A percentile compares a stretch with the other conserved stretches of the same genome.
Evolutionary conservation across 2,113 vertebrate genomes (phyloP).

Genomic region (Scomber japonicus): DNA sequence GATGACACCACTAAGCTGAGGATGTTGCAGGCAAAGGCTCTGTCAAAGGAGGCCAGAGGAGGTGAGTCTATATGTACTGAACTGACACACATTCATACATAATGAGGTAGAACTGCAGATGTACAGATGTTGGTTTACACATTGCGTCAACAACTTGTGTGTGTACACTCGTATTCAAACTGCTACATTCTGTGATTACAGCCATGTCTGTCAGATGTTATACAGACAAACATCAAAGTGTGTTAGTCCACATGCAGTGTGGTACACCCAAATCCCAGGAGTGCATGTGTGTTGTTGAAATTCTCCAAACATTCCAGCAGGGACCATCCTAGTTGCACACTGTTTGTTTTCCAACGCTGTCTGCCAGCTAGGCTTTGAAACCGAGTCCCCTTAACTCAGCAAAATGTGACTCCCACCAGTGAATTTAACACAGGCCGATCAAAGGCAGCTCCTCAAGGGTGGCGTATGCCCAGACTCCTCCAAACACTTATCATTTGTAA

Average conservation of each 20-base stretch:
- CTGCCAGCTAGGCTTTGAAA: slow-evolving; percentile 68
- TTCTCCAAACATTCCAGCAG: slow-evolving; percentile 54
- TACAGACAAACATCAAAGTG: slow-evolving; percentile 62
- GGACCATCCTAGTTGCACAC: slow-evolving; percentile 42
- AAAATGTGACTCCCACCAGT: slow-evolving; percentile 70
- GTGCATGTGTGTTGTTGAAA: slow-evolving; percentile 34
- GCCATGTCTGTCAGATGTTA: slow-evolving; percentile 27
- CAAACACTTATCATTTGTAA: slow-evolving; percentile 45
- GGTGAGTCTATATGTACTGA: slow-evolving; percentile 67
- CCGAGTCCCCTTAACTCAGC: slow-evolving; percentile 72
- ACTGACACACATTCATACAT: background rate
- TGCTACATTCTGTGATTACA: slow-evolving; percentile 20
- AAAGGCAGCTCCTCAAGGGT: slow-evolving; percentile 69
- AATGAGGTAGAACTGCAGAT: background rate
- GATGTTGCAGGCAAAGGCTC: slow-evolving; percentile 78
- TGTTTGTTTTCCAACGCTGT: slow-evolving; percentile 60
- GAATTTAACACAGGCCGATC: slow-evolving; percentile 72
- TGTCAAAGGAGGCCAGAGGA: slow-evolving; percentile 79
- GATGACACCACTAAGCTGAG: slow-evolving; percentile 76
- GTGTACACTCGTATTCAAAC: slow-evolving; percentile 3
- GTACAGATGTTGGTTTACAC: background rate
- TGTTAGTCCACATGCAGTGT: slow-evolving; percentile 2
- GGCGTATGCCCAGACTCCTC: slow-evolving; percentile 51
- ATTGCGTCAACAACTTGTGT: slow-evolving; percentile 8
- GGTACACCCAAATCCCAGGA: slow-evolving; percentile 36